Conservation (phyloP, 2,888 invertebrate species). For the Drosophila atripex region DNA sequence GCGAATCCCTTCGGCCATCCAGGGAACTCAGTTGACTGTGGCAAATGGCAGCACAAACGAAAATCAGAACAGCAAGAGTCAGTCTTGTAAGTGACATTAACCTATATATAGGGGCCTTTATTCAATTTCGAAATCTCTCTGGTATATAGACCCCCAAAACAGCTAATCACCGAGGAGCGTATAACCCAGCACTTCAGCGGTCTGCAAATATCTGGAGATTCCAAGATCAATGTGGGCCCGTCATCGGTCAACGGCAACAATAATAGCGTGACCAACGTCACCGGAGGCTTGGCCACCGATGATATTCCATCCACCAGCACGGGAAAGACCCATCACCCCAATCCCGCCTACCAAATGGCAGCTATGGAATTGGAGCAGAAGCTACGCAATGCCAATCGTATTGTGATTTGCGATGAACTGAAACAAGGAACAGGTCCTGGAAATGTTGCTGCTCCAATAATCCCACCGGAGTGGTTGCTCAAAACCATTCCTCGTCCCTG, state of each 20-base stretch:
- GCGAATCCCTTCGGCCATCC: constrained; percentile 40
- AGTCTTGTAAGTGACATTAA: constrained; percentile 84
- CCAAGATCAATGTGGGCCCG: constrained; percentile 51
- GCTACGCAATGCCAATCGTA: constrained; percentile 85
- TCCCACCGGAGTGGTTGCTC: constrained; percentile 88
- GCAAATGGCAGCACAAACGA: constrained; percentile 75
- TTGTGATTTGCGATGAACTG: constrained; percentile 89
- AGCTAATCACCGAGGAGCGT: constrained; percentile 92
- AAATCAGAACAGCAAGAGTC: constrained; percentile 81
- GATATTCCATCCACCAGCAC: constrained; percentile 76
- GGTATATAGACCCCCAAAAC: constrained; percentile 86
- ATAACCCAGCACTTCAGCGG: constrained; percentile 92
- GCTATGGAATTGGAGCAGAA: constrained; percentile 83
- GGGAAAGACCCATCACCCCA: constrained; percentile 71
- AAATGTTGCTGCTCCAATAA: constrained; percentile 81
- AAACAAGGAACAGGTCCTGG: constrained; percentile 86
- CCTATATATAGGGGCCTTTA: not conserved
- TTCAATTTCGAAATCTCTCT: not conserved
- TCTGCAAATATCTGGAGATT: constrained; percentile 87
- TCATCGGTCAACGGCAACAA: constrained; percentile 36
- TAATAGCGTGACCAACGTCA: constrained; percentile 49
- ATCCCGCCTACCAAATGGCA: constrained; percentile 80
- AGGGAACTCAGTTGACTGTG: constrained; percentile 42
- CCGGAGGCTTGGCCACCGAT: constrained; percentile 65
- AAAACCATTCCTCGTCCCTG: constrained; percentile 87